Percentiles rank a stretch among this genome's conserved stretches.
Evolutionary conservation across 2,797 vertebrate species (phyloP).

Genomic region (Anabas testudineus): DNA sequence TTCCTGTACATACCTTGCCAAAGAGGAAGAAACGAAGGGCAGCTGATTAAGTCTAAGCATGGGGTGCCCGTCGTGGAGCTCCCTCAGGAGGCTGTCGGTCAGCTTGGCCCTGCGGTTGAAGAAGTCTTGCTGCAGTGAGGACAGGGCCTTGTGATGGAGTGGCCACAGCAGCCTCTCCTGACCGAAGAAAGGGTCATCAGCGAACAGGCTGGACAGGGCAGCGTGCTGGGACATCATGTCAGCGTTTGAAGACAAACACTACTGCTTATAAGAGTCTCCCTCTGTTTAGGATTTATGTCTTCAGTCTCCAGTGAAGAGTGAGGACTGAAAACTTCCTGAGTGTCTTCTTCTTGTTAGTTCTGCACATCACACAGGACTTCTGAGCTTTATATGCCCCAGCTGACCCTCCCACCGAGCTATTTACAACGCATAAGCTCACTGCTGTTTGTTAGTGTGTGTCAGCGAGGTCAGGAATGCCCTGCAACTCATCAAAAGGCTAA

Average conservation of each 20-base stretch:
- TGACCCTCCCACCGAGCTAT: slow-evolving; percentile 56
- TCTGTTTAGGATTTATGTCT: background rate
- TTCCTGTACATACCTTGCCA: slow-evolving; percentile 52
- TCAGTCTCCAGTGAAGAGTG: background rate
- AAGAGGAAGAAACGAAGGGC: slow-evolving; percentile 49
- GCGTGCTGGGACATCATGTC: slow-evolving; percentile 68
- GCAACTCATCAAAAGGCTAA: slow-evolving; percentile 65
- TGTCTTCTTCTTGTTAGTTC: slow-evolving; percentile 15
- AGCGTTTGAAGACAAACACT: background rate
- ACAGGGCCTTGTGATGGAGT: slow-evolving; percentile 35
- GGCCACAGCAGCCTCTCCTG: slow-evolving; percentile 73
- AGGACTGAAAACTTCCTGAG: background rate
- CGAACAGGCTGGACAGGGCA: slow-evolving; percentile 70
- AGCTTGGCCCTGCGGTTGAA: slow-evolving; percentile 66
- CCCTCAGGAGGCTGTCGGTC: slow-evolving; percentile 71
- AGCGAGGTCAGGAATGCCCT: slow-evolving; percentile 63
- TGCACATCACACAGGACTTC: background rate
- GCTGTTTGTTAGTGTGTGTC: slow-evolving; percentile 38
- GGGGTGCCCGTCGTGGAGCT: slow-evolving; percentile 62
- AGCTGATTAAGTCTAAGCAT: slow-evolving; percentile 54
- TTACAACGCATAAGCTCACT: slow-evolving; percentile 78
- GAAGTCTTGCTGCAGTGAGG: slow-evolving; percentile 76
- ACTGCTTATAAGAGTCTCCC: background rate
- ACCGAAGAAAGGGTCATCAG: slow-evolving; percentile 78
- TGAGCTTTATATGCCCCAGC: slow-evolving; percentile 67